These are phyloP conservation scores for Umimayanthus kanabou DNA, from an alignment of 92 coral and sea anemone species.

Conservation along the genomic window DNA sequence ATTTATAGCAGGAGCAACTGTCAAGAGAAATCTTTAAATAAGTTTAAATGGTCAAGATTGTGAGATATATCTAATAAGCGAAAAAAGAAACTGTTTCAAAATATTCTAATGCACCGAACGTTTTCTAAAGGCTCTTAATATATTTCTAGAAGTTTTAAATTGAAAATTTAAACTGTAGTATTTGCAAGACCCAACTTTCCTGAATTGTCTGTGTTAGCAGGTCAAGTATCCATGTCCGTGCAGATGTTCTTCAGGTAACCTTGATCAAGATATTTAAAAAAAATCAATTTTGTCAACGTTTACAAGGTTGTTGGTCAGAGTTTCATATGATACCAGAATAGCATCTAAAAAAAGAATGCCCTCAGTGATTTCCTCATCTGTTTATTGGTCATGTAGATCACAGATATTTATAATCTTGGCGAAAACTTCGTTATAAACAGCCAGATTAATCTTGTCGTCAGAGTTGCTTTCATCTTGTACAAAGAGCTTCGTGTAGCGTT, in stretches of 20 bases:
- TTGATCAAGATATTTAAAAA: too few species aligned
- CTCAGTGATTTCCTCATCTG: background rate
- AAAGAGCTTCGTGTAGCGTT: background rate
- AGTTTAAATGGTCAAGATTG: constrained; percentile 9
- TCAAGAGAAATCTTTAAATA: too few species aligned
- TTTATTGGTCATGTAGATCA: background rate
- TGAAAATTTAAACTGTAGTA: too few species aligned
- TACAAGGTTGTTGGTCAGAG: background rate
- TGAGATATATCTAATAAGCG: constrained; percentile 4
- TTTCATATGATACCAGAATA: background rate
- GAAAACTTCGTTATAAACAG: background rate
- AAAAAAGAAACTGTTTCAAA: background rate
- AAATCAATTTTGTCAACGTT: background rate
- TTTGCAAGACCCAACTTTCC: too few species aligned
- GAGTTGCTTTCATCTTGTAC: constrained; percentile 4
- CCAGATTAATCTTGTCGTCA: background rate
- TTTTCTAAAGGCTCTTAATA: background rate
- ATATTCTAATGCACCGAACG: constrained; percentile 2
- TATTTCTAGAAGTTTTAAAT: too few species aligned
- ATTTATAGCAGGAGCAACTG: too few species aligned
- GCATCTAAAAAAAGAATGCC: background rate
- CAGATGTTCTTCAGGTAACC: background rate
- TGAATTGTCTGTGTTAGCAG: too few species aligned
- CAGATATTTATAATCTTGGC: background rate
- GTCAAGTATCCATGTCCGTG: background rate